phyloP scores from a whole-genome alignment of 2,888 invertebrate species.

The Athalia cordata region DNA sequence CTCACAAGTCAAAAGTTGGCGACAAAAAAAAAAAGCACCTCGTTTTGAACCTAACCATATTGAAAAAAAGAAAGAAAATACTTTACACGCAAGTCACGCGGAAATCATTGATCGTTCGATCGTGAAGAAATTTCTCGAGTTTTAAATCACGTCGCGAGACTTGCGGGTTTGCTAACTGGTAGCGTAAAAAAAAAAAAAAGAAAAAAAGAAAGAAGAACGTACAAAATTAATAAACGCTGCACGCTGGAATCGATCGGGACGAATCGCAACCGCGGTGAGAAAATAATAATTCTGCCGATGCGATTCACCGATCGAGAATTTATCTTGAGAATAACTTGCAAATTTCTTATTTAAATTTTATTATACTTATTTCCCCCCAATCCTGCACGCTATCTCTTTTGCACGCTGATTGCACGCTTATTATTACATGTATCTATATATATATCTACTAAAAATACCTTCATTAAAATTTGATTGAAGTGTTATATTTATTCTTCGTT shows the following conservation, averaged over 20 bases:
- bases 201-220: too few relatives aligned
- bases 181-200: not conserved
- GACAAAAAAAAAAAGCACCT: too few relatives aligned
- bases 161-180: not conserved
- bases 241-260: constrained; percentile 1
- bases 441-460: not conserved
- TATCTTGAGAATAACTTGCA: not conserved
- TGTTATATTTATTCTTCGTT: too few relatives aligned
- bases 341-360: constrained; percentile 21
- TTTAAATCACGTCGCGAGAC: not conserved
- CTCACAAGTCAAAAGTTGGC: not conserved
- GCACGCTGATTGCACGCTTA: constrained; percentile 71
- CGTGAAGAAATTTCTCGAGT: not conserved
- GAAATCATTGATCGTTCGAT: too few relatives aligned
- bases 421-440: constrained; percentile 1
- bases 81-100: too few relatives aligned
- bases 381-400: constrained; percentile 69
- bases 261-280: constrained; percentile 7
- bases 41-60: too few relatives aligned
- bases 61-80: too few relatives aligned
- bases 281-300: too few relatives aligned
- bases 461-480: too few relatives aligned
- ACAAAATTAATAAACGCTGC: not conserved
- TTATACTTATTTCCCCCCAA: constrained; percentile 37
- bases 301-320: not conserved